Evolutionary conservation across 2,888 invertebrate species (phyloP), one percentile per base, ranked within the genome.

Genomic region (Gastracanthus pulcherrimus): DNA sequence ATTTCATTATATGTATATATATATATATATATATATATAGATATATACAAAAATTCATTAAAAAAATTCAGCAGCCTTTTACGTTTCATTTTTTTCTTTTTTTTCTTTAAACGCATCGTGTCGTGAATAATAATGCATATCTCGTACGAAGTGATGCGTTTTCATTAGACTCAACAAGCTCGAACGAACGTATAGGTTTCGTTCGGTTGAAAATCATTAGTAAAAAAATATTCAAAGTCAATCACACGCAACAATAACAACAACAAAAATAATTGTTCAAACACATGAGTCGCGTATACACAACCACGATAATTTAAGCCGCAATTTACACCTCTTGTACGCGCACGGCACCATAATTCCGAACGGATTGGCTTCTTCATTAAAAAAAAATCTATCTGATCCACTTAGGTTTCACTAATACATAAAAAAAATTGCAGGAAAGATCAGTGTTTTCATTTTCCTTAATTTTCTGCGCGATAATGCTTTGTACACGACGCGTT

Each of bases 401-500:
- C 29, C 55, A 67, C 38, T 23, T 34, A 38, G 55, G 41, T 72
- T 64, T 29, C 55, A 26, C 34, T 81, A 80, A 80, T 82, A 66
- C 41, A 72, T 58, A 69, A 67, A 67, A 67, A 58, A 60, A 3
- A 60, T 3, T 2, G n/a, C 3, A 48, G 34, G 34, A 45, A 76
- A 72, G 45, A 36, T 67, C 38, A 76, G 16, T 31, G 31, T 36
- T 51, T 60, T 70, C 38, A 26, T 19, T 55, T 70, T 34, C 29
- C 69, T 60, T 75, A 11, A 36, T 60, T 29, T 41, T 67, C 36
- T 45, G 58, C 34, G 11, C 48, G 23, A 48, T 55, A 70, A 80
- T 75, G 45, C 85, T 87, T 87, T 89, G 86, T 88, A 90, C 87
- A 88, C 76, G 85, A 86, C 78, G 84, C 86, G 19, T 38, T n/a